Base-by-base conservation (phyloP, 2,888 invertebrate species). In the Flexamia atlantica region DNA sequence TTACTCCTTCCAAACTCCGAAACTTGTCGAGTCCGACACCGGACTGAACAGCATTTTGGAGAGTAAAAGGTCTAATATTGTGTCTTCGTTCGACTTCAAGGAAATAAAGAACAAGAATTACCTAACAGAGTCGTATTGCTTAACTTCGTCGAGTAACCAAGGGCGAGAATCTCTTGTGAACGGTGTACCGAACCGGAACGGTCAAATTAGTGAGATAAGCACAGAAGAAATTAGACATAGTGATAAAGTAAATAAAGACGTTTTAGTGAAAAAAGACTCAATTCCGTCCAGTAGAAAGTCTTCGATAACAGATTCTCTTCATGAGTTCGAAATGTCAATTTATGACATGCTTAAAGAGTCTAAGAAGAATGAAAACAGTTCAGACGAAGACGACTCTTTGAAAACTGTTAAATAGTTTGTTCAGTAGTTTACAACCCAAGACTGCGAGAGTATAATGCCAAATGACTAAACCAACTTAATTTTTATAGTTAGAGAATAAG, bases 331-430 rank as follows among this genome's bases (percentile, higher is more conserved):
- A 84, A 82, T 81, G 68, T 76, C 82, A 23, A 84, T 84, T 46
- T 84, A 84, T 23, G 84, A 84, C 28, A 84, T 84, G 84, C 46
- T 84, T 25, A 81, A 84, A 70, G 82, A 84, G 79, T 84, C 84
- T 0, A 81, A 81, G 53, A 84, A 70, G 70, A 50, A 79, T 10
- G 74, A 42, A 28, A 76, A 76, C 30, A 84, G 84, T 60, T 81
- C 81, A 14, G 84, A 84, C 72, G 84, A 84, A 42, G 84, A 84
- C 17, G 82, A 74, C n/a, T 79, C 79, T 5, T 23, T 79, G 32
- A 79, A 79, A 79, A 79, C 32, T 30, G 57, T 57, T 7, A 79
- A 79, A 20, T 20, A 28, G 28, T 42, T 25, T n/a, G n/a, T n/a
- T n/a, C n/a, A 25, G 28, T 50, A 46, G 28, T n/a, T 50, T 17